Base-by-base conservation (phyloP, 92 coral and sea anemone genomes). In the Epizoanthus ramosus region DNA sequence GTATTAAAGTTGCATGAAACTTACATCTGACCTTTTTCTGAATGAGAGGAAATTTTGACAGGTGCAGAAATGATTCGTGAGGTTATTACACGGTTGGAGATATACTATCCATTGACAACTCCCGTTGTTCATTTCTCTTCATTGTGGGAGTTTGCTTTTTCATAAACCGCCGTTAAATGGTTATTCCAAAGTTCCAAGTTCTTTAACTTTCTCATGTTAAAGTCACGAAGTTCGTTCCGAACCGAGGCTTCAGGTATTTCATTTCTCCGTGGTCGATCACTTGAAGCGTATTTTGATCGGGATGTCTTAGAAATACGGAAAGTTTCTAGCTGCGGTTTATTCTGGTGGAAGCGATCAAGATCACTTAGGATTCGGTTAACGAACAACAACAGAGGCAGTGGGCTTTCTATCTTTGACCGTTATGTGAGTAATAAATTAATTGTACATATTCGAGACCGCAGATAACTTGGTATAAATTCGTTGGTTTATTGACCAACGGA, bases 271-370 rank as follows among this genome's bases (percentile, higher is more conserved):
- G 79, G 79, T 74, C 79, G 79, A 15, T 52, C 61, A 24, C 79
- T 74, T 4, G 79, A 74, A 52, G 79, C 65, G 2, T 13, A 74
- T 56, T 74, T 74, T 31, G 65, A 74, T 43, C 61, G 61, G 47
- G 65, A 74, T 53, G 59, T 31, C n/a, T 56, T 23, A 18, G 79
- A 25, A 25, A 73, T 73, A 73, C 79, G 60, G 15, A 58, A 73
- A 74, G 43, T 74, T 9, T 74, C 79, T 50, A 54, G 79, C 54
- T 74, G 79, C 16, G 65, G 79, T 6, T 14, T 74, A 12, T 74
- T 74, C 28, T 74, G 79, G 79, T 74, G 79, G 79, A 54, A 52
- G 13, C 79, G 79, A 31, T 74, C 79, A 18, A 54, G n/a, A 1
- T 74, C 79, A 9, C 63, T 74, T 6, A 74, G 50, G 65, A 74